A percentile compares a stretch with the other conserved stretches of the same genome.
Evolutionary conservation across 2,113 vertebrate species (phyloP).

Genomic region (Macquaria australasica): DNA sequence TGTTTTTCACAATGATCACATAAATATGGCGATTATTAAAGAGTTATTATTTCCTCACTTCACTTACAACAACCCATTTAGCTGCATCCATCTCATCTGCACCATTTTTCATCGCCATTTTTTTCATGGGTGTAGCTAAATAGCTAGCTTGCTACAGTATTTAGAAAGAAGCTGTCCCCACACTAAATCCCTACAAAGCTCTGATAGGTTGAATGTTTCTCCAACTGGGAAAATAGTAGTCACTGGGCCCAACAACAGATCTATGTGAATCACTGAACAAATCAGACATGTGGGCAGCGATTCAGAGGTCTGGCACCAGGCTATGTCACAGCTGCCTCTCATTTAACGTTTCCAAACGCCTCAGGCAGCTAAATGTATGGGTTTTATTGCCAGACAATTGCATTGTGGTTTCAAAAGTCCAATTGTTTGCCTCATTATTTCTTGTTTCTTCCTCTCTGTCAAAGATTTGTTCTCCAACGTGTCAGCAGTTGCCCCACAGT

Average conservation of each 20-base stretch:
- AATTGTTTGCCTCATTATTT: constrained; percentile 33
- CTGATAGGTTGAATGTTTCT: not conserved
- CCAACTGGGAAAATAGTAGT: not conserved
- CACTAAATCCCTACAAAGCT: not conserved
- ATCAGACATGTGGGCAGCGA: not conserved
- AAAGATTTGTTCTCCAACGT: constrained; percentile 21
- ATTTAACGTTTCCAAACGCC: constrained; percentile 21
- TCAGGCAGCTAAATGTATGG: not conserved
- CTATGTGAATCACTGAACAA: not conserved
- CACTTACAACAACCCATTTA: not conserved
- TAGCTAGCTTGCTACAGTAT: not conserved
- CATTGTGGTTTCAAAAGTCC: constrained; percentile 13
- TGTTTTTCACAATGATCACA: not conserved
- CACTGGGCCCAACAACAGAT: not conserved
- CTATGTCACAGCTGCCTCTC: constrained; percentile 5
- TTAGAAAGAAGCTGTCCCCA: not conserved
- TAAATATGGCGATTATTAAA: not conserved
- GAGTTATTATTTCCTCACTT: not conserved
- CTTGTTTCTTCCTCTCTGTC: constrained; percentile 31
- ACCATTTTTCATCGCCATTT: not conserved
- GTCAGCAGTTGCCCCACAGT: constrained; percentile 12
- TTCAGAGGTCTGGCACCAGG: constrained; percentile 27
- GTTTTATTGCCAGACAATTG: constrained; percentile 7
- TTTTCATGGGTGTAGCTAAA: not conserved
- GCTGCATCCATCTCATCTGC: not conserved